Evolutionary conservation across 2,888 invertebrate genomes (phyloP), one percentile per base, ranked within the genome.

Genomic region (Leptopterna dolabrata): DNA sequence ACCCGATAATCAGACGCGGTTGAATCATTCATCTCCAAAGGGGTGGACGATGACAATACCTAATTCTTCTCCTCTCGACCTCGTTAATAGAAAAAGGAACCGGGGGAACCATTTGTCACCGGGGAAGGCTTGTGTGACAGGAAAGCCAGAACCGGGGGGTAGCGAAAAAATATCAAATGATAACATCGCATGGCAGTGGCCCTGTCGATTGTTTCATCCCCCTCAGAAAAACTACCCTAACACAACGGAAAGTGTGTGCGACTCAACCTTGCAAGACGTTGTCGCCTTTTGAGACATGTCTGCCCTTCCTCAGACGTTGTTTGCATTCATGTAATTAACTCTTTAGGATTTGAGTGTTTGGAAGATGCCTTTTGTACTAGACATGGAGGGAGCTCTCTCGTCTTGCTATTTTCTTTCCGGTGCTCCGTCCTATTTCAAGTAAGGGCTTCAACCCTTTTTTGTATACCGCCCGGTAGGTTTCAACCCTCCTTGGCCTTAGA

Each of bases 301-400:
- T 24, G 81, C 36, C 30, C 30, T 36, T 55, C 27, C 73, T 29
- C 85, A 85, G 85, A 73, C 71, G 36, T 45, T 85, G 85, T 85
- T 85, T 85, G 85, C 85, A 73, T 73, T 43, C 47, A 76, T 76
- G 85, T 85, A 85, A 85, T 85, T 85, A 85, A 85, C 85, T 85
- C 85, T 85, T 47, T 76, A 76, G 76, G 85, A 85, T 85, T 85
- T 43, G 85, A 85, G 85, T 85, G 85, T 73, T 85, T 85, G 85
- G 71, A 76, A 71, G 85, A 85, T 85, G 73, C 73, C 76, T 85
- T 36, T 85, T 85, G 85, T 85, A 30, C 29, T 24, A 29, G 36
- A 29, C 47, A 27, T 13, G 76, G 19, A 45, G 27, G 78, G 78
- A 45, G 24, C 43, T 24, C 36, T 43, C 78, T 45, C 78, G 73